phyloP scores from a whole-genome alignment of 2,113 vertebrate species.

The Pontoporia blainvillei region DNA sequence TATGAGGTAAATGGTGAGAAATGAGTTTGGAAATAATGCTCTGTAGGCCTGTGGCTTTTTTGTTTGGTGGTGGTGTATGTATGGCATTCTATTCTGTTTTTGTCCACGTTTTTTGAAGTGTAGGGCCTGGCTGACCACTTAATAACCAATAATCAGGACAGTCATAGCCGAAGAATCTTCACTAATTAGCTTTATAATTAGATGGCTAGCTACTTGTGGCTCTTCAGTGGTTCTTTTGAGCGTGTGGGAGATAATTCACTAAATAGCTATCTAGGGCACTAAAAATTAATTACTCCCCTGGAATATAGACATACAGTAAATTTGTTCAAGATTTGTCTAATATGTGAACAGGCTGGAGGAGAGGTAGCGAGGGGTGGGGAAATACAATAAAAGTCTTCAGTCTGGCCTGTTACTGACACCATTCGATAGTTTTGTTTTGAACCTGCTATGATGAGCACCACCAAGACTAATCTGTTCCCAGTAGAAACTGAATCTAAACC shows the following conservation, averaged over 20 bases:
- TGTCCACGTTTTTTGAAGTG: neutral
- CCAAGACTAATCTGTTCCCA: neutral
- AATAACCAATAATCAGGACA: neutral
- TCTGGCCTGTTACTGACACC: neutral
- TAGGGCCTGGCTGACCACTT: neutral
- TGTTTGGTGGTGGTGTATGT: neutral
- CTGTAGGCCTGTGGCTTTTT: neutral
- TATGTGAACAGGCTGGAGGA: neutral
- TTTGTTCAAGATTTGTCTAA: neutral
- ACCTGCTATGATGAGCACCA: neutral
- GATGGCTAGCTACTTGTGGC: neutral
- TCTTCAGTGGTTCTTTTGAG: neutral
- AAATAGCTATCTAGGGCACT: neutral
- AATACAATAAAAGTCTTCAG: neutral
- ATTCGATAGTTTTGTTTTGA: neutral
- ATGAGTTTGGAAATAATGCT: neutral
- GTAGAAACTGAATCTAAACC: constrained; percentile 4
- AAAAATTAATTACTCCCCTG: neutral
- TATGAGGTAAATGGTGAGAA: neutral
- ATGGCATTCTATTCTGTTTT: neutral
- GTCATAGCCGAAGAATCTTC: neutral
- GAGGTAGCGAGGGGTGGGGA: neutral
- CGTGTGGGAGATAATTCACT: neutral
- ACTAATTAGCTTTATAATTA: neutral
- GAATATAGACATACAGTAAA: neutral